phyloP scores from a whole-genome alignment of 2,888 invertebrate genomes.

The Latrodectus elegans region DNA sequence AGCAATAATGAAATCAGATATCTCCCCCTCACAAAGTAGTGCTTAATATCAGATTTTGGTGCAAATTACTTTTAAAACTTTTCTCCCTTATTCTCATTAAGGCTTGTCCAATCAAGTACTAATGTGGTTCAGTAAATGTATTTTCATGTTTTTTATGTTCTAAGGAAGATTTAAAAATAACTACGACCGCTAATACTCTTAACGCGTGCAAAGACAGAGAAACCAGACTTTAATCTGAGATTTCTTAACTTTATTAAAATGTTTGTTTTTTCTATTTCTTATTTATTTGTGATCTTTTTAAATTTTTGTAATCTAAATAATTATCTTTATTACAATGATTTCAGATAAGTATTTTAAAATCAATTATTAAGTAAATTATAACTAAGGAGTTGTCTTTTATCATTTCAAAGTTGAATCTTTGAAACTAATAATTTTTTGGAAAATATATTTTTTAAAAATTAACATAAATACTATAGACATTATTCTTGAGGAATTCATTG shows the following conservation, averaged over 20 bases:
- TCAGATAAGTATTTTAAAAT: constrained; percentile 28
- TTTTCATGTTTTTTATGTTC: constrained; percentile 21
- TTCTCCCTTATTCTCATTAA: constrained; percentile 46
- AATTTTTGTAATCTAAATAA: constrained; percentile 15
- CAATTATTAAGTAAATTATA: constrained; percentile 17
- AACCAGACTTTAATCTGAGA: constrained; percentile 13
- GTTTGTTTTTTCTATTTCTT: constrained; percentile 14
- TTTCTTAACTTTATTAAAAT: constrained; percentile 40
- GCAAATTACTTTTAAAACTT: constrained; percentile 54
- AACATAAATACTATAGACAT: no score
- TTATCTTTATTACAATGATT: neutral
- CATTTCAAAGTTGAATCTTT: no score
- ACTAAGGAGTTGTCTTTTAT: neutral
- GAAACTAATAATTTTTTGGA: no score
- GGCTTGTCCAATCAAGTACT: constrained; percentile 58
- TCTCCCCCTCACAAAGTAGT: constrained; percentile 32
- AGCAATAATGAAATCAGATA: constrained; percentile 35
- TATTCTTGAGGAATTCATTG: no score
- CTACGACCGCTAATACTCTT: constrained; percentile 10
- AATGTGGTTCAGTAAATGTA: constrained; percentile 32
- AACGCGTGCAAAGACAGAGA: constrained; percentile 29
- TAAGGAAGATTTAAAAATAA: constrained; percentile 28
- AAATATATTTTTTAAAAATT: no score
- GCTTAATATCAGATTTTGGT: constrained; percentile 63
- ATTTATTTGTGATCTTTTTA: constrained; percentile 38